phyloP scores from a whole-genome alignment of 2,797 vertebrate genomes.

The Falco peregrinus region DNA sequence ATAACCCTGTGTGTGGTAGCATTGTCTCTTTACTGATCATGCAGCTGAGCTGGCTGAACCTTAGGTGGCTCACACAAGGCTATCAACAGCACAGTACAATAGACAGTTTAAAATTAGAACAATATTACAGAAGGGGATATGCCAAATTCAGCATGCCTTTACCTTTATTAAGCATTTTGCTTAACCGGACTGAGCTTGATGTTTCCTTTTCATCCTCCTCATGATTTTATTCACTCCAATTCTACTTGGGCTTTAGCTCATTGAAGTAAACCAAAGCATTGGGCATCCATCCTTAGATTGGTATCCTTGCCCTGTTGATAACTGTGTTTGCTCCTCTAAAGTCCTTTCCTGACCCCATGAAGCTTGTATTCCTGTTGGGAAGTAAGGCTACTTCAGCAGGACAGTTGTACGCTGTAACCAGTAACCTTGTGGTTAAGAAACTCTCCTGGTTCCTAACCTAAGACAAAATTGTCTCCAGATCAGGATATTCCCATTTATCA shows the following conservation, averaged over 20 bases:
- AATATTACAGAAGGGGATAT: neutral
- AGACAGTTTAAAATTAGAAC: constrained; percentile 56
- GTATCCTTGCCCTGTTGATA: neutral
- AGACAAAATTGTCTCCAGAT: neutral
- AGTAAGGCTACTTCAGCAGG: neutral
- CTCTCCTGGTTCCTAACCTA: neutral
- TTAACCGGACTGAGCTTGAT: neutral
- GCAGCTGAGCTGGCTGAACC: constrained; percentile 76
- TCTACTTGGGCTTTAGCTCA: neutral
- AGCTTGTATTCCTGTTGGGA: neutral
- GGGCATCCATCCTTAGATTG: neutral
- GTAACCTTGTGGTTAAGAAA: neutral
- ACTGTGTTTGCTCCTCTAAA: neutral
- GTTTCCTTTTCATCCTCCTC: constrained; percentile 13
- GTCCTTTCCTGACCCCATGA: neutral
- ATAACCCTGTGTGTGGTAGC: constrained; percentile 79
- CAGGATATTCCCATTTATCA: neutral
- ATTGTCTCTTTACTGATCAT: constrained; percentile 68
- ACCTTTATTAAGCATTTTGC: constrained; percentile 21
- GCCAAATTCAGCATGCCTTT: neutral
- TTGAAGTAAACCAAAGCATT: neutral
- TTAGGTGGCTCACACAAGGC: constrained; percentile 66
- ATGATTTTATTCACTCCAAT: neutral
- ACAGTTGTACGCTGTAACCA: neutral
- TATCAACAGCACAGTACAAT: constrained; percentile 63